Base-by-base conservation (phyloP, 2,888 invertebrate species). In the Mythimna ferrago region DNA sequence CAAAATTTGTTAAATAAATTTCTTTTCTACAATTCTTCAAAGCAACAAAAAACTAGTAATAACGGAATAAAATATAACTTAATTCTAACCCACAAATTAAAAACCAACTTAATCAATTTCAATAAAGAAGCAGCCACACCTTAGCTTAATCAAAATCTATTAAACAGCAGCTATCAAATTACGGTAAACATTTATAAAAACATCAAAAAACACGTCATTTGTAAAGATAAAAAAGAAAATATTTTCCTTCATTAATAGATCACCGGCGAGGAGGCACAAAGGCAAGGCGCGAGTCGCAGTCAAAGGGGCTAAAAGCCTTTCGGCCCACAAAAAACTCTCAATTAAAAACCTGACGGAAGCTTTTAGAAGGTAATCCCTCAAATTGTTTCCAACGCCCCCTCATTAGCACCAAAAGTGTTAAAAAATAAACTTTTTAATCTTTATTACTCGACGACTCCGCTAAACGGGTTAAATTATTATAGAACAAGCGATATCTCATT, bases 391-490 rank as follows among this genome's bases (percentile, higher is more conserved):
- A 94, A 95, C 96, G 95, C 96, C 96, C 96, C 95, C 95, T 96
- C 96, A 96, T 96, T 96, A 96, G 93, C 96, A 94, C 96, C 93
- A 92, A 95, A 94, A 96, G 96, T 96, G 96, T 96, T 96, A 96
- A 96, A 95, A 95, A 95, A 95, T 95, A 95, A 96, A 96, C 96
- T 96, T 96, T 95, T 96, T 96, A 96, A 96, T 96, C 96, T 96
- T 96, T 96, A 96, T 96, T 95, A 95, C 95, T 94, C 92, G 91
- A 89, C 92, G 94, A 93, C 94, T 93, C 89, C 93, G 95, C 93
- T 96, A 96, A 96, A 96, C 95, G 95, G 93, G 94, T 96, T 96
- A 96, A 90, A 95, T 95, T 95, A 94, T 96, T 95, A 96, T 92
- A 93, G 93, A 91, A 94, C 94, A 94, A 93, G 85, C 91, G 90